Evolutionary conservation across 2,888 invertebrate species (phyloP), one percentile per base, ranked within the genome.

Genomic region (Watsonalla binaria): DNA sequence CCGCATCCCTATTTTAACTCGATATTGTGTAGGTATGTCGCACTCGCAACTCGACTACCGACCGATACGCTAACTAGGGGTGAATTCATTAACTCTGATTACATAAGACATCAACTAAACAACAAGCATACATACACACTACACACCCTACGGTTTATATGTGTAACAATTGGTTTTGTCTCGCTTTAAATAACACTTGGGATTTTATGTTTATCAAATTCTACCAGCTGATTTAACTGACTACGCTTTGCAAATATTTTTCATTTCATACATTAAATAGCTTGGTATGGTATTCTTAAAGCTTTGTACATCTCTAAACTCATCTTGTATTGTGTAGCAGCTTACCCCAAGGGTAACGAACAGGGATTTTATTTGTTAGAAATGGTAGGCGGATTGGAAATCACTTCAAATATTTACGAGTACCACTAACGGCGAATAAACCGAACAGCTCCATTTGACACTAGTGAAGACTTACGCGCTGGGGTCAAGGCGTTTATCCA

Each of bases 21-120:
- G 6, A 14, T 49, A 45, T 5, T 53, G 37, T 24, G 45, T 51
- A 39, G 6, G 35, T n/a, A 35, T 48, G 54, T 57, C 54, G 58
- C 59, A 51, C 51, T 35, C 60, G 60, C 37, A 37, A 15, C 49
- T 49, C 15, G 5, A 14, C 49, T 15, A 61, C 58, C 67, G 63
- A 71, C 72, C 72, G 66, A 78, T 80, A 70, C 76, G 68, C 77
- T 80, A 80, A 80, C 83, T 79, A 79, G 80, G 82, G 84, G 76
- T 72, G 80, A 73, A 84, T 86, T 87, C 85, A 86, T 88, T 87
- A 87, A 81, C 78, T 66, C 66, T 86, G 84, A 84, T 85, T 85
- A 82, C 80, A 78, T 83, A 79, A 82, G 80, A 83, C 83, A 82
- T 77, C 75, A 70, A 77, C 80, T 78, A 78, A 82, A 83, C 70